Evolutionary conservation across 2,888 invertebrate genomes (phyloP), one percentile per base, ranked within the genome.

Genomic region (Synergus umbraculus): DNA sequence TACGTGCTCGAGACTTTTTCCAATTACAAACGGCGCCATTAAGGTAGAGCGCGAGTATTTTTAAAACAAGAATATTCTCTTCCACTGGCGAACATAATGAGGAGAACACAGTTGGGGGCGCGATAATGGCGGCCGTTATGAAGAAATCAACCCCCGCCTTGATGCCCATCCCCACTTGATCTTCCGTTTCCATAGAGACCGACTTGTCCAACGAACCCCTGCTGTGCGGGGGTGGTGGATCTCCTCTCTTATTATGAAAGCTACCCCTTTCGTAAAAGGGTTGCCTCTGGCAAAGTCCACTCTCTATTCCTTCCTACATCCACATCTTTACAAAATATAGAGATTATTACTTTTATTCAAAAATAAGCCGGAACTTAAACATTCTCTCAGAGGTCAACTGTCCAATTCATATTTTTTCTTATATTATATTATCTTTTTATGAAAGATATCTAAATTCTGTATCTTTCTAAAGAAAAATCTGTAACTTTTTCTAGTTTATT

Each of bases 101-200:
- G 90, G 82, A 86, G 86, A 86, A 85, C 78, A 73, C 80, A 79
- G 84, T 80, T 82, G 85, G 83, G 85, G 85, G 89, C 83, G 89
- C 89, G 90, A 91, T 91, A 91, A 91, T 91, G 91, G 91, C 90
- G 86, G 89, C 89, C 91, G 89, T 91, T 92, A 92, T 91, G 92
- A 92, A 92, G 92, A 92, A 92, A 92, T 91, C 90, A 92, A 90
- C 89, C 84, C 89, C 87, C 84, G 86, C 83, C 81, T 78, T 76
- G 67, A 78, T 76, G 76, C 78, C 79, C 83, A 77, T 80, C 80
- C 87, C 86, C 85, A 85, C 86, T 87, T 87, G 86, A 88, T 87
- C 87, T 86, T 85, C 80, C 84, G 90, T 90, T 86, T 78, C 91
- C 90, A 91, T 91, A 86, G 87, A 87, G 86, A 91, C 91, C 90